These are phyloP conservation scores for Triplophysa bombifrons DNA, from an alignment of 2,797 vertebrate species.

Conservation along the genomic window DNA sequence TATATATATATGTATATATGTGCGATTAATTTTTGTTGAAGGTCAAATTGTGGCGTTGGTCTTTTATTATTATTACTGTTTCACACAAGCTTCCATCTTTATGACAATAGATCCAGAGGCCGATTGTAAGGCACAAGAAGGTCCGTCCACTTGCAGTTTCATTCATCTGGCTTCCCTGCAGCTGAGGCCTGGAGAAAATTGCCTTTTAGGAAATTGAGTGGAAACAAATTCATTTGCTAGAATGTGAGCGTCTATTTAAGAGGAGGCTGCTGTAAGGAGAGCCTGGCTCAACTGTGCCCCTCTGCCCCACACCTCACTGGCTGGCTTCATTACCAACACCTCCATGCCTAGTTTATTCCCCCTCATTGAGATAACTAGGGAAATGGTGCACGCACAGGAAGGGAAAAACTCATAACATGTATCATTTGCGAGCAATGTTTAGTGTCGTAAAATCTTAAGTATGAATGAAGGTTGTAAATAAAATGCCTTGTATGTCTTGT, in stretches of 20 bases:
- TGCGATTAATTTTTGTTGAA: too few species aligned
- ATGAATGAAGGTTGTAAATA: neutral
- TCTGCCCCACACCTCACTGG: conserved; percentile 13
- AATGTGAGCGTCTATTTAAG: conserved; percentile 49
- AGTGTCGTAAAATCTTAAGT: neutral
- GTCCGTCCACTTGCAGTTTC: neutral
- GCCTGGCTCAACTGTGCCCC: neutral
- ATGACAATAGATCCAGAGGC: conserved; percentile 10
- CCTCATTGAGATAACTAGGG: conserved; percentile 9
- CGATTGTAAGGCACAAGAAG: conserved; percentile 1
- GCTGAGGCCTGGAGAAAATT: conserved; percentile 35
- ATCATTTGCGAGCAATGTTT: conserved; percentile 17
- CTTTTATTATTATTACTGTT: neutral
- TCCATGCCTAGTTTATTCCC: conserved; percentile 7
- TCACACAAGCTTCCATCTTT: neutral
- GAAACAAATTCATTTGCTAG: conserved; percentile 47
- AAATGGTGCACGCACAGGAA: conserved; percentile 18
- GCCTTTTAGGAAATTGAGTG: conserved; percentile 50
- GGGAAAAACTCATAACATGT: neutral
- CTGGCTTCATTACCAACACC: conserved; percentile 8
- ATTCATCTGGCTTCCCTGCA: conserved; percentile 10
- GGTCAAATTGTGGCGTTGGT: neutral
- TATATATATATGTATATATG: too few species aligned
- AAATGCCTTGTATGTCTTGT: neutral
- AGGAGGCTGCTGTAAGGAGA: conserved; percentile 43